Evolutionary conservation across 2,888 invertebrate species (phyloP).

Genomic region (Parapristionchus giblindavisi): DNA sequence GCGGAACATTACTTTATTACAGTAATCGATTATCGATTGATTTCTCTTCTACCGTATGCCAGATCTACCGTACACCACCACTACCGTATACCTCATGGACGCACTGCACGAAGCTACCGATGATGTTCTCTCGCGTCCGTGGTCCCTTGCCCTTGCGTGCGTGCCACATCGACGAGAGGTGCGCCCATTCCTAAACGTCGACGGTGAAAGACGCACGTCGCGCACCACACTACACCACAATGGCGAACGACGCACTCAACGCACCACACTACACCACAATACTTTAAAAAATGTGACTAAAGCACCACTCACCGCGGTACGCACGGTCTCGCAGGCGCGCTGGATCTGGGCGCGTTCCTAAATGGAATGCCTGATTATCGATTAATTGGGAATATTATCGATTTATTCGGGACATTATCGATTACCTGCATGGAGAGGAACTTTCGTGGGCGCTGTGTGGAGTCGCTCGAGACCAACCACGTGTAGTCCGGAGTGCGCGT

Average conservation of each 20-base stretch:
- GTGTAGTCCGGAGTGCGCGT: slow-evolving; percentile 30
- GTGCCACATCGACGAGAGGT: slow-evolving; percentile 5
- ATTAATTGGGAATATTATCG: background rate
- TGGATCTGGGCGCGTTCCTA: slow-evolving; percentile 30
- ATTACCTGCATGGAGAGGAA: slow-evolving; percentile 25
- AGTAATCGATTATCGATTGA: background rate
- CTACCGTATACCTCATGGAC: slow-evolving; percentile 22
- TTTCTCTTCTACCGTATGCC: background rate
- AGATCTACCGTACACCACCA: background rate
- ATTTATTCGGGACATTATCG: background rate
- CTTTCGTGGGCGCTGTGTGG: slow-evolving; percentile 1
- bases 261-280: background rate
- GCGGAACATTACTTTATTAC: too few species aligned
- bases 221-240: background rate
- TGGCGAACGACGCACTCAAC: background rate
- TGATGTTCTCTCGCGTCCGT: slow-evolving; percentile 15
- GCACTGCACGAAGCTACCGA: slow-evolving; percentile 6
- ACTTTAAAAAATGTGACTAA: background rate
- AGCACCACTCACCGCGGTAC: slow-evolving; percentile 14
- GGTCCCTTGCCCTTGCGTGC: background rate
- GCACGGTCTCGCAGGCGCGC: slow-evolving; percentile 23
- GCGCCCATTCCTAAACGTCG: slow-evolving; percentile 26
- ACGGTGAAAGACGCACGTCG: background rate
- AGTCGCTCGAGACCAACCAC: slow-evolving; percentile 24
- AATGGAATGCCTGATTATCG: background rate